phyloP scores from a whole-genome alignment of 2,797 vertebrate genomes.

The Gymnothorax javanicus region DNA sequence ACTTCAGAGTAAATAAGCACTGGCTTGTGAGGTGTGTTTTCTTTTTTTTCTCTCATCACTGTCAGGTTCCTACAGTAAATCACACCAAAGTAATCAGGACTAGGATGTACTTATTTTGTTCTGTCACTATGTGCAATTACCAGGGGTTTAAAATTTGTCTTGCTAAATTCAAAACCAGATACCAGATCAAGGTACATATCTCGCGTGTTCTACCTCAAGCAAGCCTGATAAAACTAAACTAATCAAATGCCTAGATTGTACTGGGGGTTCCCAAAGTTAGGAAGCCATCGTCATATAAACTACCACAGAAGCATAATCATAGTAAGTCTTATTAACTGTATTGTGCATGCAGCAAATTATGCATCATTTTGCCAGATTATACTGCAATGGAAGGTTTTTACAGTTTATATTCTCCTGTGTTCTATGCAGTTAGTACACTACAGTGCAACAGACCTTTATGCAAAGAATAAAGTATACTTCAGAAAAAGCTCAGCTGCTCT shows the following conservation, averaged over 20 bases:
- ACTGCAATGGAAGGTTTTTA: too few relatives aligned
- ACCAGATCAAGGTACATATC: too few relatives aligned
- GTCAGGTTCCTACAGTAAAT: neutral
- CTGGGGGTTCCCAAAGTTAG: neutral
- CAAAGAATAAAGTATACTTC: neutral
- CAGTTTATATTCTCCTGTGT: neutral
- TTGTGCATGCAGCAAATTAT: neutral
- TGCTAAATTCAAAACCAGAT: too few relatives aligned
- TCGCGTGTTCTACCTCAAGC: too few relatives aligned
- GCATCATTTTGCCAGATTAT: neutral
- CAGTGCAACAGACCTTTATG: neutral
- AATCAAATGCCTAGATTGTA: neutral
- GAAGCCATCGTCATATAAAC: neutral
- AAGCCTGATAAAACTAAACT: too few relatives aligned
- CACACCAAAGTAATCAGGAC: neutral
- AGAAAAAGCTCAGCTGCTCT: neutral
- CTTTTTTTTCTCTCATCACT: slow-evolving; percentile 2
- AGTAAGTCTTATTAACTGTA: neutral
- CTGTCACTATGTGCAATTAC: too few relatives aligned
- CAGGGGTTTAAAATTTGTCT: too few relatives aligned
- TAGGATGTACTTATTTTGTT: too few relatives aligned
- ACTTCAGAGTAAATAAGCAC: neutral
- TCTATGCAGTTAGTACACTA: neutral
- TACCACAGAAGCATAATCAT: neutral
- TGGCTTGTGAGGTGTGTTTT: neutral